A percentile compares a stretch with the other conserved stretches of the same genome.
These are phyloP conservation scores for Agrotis exclamationis DNA, from an alignment of 2,888 invertebrate species.

Conservation along the genomic window DNA sequence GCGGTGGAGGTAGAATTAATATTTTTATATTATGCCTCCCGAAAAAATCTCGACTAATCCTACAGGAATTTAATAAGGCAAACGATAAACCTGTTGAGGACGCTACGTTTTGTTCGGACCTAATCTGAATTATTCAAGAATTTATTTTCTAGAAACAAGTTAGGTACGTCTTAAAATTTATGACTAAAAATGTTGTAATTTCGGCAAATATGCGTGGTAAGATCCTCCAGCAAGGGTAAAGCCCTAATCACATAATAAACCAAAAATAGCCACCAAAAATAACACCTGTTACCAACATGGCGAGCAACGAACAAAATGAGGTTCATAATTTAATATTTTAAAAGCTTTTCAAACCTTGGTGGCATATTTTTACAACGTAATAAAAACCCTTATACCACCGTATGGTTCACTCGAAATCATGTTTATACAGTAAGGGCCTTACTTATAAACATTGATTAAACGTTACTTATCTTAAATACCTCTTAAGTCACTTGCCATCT, in stretches of 20 bases:
- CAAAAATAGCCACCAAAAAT: constrained; percentile 38
- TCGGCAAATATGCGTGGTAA: not conserved
- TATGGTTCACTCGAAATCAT: constrained; percentile 34
- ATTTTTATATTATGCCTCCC: too few species aligned
- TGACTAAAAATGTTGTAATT: not conserved
- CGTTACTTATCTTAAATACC: too few species aligned
- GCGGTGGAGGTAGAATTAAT: too few species aligned
- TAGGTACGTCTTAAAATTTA: not conserved
- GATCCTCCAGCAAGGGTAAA: constrained; percentile 1
- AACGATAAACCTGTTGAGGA: too few species aligned
- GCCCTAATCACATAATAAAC: constrained; percentile 31
- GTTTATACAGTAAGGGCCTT: constrained; percentile 24
- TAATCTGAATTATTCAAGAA: not conserved
- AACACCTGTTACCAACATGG: constrained; percentile 45
- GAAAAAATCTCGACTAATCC: too few species aligned
- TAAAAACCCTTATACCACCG: constrained; percentile 6
- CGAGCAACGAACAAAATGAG: constrained; percentile 22
- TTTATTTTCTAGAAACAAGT: not conserved
- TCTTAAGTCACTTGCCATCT: too few species aligned
- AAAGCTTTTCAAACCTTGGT: constrained; percentile 42
- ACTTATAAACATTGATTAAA: too few species aligned
- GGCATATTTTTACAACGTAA: constrained; percentile 8
- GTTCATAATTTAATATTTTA: constrained; percentile 58
- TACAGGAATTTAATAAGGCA: too few species aligned
- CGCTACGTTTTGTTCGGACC: too few species aligned